Conservation (phyloP, 2,797 vertebrate genomes). For the Philypnodon macrostomus region DNA sequence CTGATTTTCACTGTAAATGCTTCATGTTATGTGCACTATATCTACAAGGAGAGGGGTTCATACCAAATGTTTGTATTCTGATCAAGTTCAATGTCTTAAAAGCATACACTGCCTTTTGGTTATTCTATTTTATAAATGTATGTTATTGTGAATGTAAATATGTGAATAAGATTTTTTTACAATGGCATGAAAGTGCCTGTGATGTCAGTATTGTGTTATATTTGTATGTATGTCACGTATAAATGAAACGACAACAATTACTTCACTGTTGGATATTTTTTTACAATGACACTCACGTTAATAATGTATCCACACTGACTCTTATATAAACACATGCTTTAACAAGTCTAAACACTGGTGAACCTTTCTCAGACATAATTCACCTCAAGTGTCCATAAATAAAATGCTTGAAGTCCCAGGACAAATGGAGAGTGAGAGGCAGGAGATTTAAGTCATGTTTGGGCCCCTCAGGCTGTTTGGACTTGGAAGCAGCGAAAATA, state of each 20-base stretch:
- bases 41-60: slow-evolving; percentile 50
- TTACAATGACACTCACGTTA: slow-evolving; percentile 7
- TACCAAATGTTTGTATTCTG: slow-evolving; percentile 80
- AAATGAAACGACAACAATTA: slow-evolving; percentile 51
- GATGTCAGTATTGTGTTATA: slow-evolving; percentile 65
- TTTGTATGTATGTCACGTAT: slow-evolving; percentile 67
- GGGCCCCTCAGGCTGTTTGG: slow-evolving; percentile 33
- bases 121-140: slow-evolving; percentile 52
- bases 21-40: slow-evolving; percentile 69
- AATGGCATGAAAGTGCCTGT: slow-evolving; percentile 37
- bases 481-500: slow-evolving; percentile 43
- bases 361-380: slow-evolving; percentile 60
- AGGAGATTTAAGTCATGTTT: slow-evolving; percentile 61
- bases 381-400: slow-evolving; percentile 57
- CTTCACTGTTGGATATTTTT: background rate
- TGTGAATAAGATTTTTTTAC: slow-evolving; percentile 78
- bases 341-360: slow-evolving; percentile 26
- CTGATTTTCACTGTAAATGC: slow-evolving; percentile 19
- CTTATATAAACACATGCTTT: slow-evolving; percentile 8
- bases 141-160: slow-evolving; percentile 65
- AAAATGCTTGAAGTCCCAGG: slow-evolving; percentile 49
- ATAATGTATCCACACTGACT: slow-evolving; percentile 4
- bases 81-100: slow-evolving; percentile 41
- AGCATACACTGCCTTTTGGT: slow-evolving; percentile 63
- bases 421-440: slow-evolving; percentile 29